Conservation (phyloP, 2,888 invertebrate species). For the Gerosis bhagava region DNA sequence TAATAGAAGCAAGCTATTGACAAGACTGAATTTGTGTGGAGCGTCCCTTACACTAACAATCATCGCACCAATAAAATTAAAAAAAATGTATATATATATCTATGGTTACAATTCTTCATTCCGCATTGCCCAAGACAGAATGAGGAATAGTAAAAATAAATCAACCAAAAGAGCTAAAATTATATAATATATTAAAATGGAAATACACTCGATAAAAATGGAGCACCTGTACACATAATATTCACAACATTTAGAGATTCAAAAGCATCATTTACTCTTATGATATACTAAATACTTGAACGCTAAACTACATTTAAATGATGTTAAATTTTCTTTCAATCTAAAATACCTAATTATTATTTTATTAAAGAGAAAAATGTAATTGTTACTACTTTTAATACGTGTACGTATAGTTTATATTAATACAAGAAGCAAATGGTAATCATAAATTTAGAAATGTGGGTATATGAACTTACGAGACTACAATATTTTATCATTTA, state of each 20-base stretch:
- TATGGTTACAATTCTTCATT: constrained; percentile 66
- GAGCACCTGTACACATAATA: constrained; percentile 49
- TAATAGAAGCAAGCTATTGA: too few relatives aligned
- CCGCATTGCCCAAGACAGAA: constrained; percentile 79
- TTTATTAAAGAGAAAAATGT: too few relatives aligned
- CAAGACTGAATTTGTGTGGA: constrained; percentile 23
- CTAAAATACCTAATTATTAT: too few relatives aligned
- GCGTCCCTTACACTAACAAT: neutral
- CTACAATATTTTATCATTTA: too few relatives aligned
- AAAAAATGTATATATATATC: too few relatives aligned
- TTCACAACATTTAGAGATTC: constrained; percentile 58
- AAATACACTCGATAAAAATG: constrained; percentile 41
- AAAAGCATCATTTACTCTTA: constrained; percentile 30
- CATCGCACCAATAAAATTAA: constrained; percentile 6
- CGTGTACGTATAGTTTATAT: too few relatives aligned
- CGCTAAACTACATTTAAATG: too few relatives aligned
- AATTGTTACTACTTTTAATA: too few relatives aligned
- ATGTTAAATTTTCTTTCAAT: too few relatives aligned
- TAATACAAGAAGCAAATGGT: too few relatives aligned
- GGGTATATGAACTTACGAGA: constrained; percentile 74
- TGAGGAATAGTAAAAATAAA: constrained; percentile 56
- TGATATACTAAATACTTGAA: too few relatives aligned
- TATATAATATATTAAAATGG: neutral
- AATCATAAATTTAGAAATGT: too few relatives aligned
- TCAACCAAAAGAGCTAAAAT: constrained; percentile 5